Evolutionary conservation across 2,113 vertebrate genomes (phyloP), one percentile per base, ranked within the genome.

Genomic region (Pomatostomus ruficeps): DNA sequence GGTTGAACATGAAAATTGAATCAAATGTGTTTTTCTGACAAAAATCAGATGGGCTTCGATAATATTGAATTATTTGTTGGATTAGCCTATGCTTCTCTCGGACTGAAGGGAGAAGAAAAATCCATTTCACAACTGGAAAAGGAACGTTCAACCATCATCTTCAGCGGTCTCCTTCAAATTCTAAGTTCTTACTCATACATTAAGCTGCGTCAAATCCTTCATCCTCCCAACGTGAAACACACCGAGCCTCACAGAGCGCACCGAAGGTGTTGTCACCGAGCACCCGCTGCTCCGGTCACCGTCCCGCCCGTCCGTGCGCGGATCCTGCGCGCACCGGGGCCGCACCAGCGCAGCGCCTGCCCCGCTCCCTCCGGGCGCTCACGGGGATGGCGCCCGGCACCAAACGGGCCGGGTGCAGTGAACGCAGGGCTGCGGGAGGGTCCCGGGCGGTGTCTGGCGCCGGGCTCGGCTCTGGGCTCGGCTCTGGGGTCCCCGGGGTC

Each of bases 231-330:
- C 11, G 6, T 10, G 1, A 45, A 51, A 8, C 18, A 40, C 29
- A 8, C 18, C 1, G 0, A 23, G 11, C 43, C 43, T 23, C 43
- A 7, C 0, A 9, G 9, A 15, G 21, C 0, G 5, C 8, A 8
- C 20, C 6, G 7, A 6, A 18, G 28, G 48, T 2, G 28, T 8
- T 61, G 52, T 25, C 23, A 3, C 9, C 0, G 8, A 5, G 11
- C 1, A 6, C 55, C 9, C 9, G 12, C 9, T 23, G 5, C 54
- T 1, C 16, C 21, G 22, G 29, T 7, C 38, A 8, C 2, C 23
- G 36, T 10, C 9, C 76, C 1, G 23, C 0, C 2, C 8, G 0
- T 10, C 52, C 45, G 0, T 7, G 42, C 21, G 33, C 5, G 19
- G 18, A 11, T 7, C 10, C 61, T 2, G 36, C 2, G 16, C 18